Percentiles rank a stretch among this genome's conserved stretches.
phyloP scores from a whole-genome alignment of 2,888 invertebrate genomes.

The Bembecia ichneumoniformis region DNA sequence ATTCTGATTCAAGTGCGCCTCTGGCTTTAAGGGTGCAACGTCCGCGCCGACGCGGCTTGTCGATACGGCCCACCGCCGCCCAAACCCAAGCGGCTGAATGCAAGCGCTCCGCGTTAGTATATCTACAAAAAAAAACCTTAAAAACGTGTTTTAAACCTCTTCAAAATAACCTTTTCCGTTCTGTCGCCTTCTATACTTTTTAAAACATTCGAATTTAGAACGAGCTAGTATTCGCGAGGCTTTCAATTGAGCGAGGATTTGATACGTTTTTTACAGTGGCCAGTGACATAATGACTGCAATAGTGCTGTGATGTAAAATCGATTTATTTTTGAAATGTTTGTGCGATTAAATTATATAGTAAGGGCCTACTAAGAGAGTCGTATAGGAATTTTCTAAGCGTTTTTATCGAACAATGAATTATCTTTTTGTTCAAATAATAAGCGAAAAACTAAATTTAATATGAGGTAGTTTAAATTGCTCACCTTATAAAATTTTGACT shows the following conservation, averaged over 20 bases:
- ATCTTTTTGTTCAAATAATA: too few species aligned
- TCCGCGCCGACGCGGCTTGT: constrained; percentile 47
- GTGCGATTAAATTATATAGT: background rate
- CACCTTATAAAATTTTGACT: too few species aligned
- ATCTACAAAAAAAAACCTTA: constrained; percentile 5
- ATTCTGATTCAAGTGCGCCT: constrained; percentile 2
- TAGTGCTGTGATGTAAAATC: constrained; percentile 29
- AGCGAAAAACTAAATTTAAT: too few species aligned
- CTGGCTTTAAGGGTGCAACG: constrained; percentile 45
- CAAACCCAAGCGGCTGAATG: constrained; percentile 28
- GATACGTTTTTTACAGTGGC: constrained; percentile 11
- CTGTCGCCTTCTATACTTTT: background rate
- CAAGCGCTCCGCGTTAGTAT: constrained; percentile 21
- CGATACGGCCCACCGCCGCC: constrained; percentile 33
- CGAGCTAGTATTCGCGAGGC: background rate
- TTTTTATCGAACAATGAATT: background rate
- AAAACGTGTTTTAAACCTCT: constrained; percentile 6
- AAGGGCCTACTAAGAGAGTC: background rate
- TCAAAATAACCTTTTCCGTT: background rate
- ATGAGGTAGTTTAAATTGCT: too few species aligned
- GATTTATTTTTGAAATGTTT: constrained; percentile 1
- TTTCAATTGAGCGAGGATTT: background rate
- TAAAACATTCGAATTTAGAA: background rate
- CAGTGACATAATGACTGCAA: constrained; percentile 24
- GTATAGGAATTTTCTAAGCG: background rate